Base-by-base conservation (phyloP, 2,113 vertebrate species). In the Vireo altiloquus region DNA sequence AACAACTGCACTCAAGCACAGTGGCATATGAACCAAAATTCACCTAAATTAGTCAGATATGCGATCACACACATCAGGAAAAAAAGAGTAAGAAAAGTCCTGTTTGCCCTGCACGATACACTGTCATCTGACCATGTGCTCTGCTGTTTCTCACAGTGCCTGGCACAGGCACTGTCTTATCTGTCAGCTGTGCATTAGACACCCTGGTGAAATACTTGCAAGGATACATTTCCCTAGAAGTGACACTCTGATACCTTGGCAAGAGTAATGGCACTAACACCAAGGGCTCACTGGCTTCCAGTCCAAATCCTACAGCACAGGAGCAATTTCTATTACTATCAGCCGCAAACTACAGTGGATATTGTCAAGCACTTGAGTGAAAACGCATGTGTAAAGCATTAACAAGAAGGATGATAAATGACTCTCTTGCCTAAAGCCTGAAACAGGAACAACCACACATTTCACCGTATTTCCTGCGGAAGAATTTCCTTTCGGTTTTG, bases 401-500 rank as follows among this genome's bases (percentile, higher is more conserved):
- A 96, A 83, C 60, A 64, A 94, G 88, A 90, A 90, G 72, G 64
- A 86, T 79, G 79, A 79, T 75, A 89, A 90, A 96, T 49, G 0
- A 57, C 13, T 63, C 39, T 78, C 72, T 78, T 78, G 64, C 52
- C 47, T 77, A 71, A 90, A 89, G 60, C 27, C 72, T 90, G 40
- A 53, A 82, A 80, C 59, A 85, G 42, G 71, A 76, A 87, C 13
- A 72, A 89, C 90, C 87, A 54, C 74, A 63, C 61, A 72, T 76
- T 91, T 90, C 46, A 86, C 47, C 2, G 1, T 5, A 1, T 86
- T 89, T 96, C 88, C 86, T 69, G 69, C 37, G 54, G 31, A 89
- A 83, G 66, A 84, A 75, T 90, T 94, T 90, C 46, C 59, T 87
- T 90, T 82, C 54, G 81, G 79, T 80, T 94, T 91, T 95, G 75